These are phyloP conservation scores for Phthorimaea operculella DNA, from an alignment of 1,140 invertebrate species.

Conservation along the genomic window DNA sequence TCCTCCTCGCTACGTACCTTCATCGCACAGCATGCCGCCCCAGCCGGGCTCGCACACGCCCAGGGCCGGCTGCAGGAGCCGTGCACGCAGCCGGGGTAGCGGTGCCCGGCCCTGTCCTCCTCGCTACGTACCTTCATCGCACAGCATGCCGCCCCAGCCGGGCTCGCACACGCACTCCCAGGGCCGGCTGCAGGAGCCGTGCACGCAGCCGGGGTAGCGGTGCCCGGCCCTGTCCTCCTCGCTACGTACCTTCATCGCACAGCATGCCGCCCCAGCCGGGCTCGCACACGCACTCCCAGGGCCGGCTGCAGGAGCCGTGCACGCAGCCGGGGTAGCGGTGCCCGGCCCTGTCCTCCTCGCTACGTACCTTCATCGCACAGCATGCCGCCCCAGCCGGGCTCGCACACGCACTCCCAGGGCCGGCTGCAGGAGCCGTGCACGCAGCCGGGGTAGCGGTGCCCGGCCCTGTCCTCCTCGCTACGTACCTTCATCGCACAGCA, in stretches of 20 bases:
- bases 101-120: no score
- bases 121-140: constrained; percentile 89
- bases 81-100: constrained; percentile 87
- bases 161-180: constrained; percentile 87
- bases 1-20: no score
- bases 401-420: constrained; percentile 95
- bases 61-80: constrained; percentile 85
- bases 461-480: constrained; percentile 89
- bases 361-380: constrained; percentile 83
- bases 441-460: constrained; percentile 87
- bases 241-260: constrained; percentile 81
- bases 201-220: constrained; percentile 85
- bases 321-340: constrained; percentile 87
- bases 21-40: constrained; percentile 89
- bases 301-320: constrained; percentile 83
- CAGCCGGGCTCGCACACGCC: constrained; percentile 86
- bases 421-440: constrained; percentile 83
- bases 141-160: constrained; percentile 90
- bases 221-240: constrained; percentile 91
- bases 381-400: constrained; percentile 85
- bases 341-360: constrained; percentile 91
- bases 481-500: constrained; percentile 89
- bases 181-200: constrained; percentile 85
- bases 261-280: constrained; percentile 87
- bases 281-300: constrained; percentile 94